These are phyloP conservation scores for Dicycla oo DNA, from an alignment of 2,888 invertebrate species.

Conservation along the genomic window DNA sequence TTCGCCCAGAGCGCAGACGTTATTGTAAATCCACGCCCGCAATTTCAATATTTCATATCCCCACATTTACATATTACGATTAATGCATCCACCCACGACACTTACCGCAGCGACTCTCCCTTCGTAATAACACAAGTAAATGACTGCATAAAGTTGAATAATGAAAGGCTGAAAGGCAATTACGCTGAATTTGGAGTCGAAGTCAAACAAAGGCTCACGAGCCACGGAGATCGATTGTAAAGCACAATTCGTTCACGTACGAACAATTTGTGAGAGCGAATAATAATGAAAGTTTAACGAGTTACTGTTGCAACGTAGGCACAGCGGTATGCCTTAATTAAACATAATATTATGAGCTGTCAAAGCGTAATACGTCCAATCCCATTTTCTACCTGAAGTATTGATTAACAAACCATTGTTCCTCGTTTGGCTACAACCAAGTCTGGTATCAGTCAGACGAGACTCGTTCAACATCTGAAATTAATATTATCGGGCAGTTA, in stretches of 20 bases:
- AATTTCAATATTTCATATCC: slow-evolving; percentile 88
- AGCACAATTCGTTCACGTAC: slow-evolving; percentile 88
- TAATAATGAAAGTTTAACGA: slow-evolving; percentile 90
- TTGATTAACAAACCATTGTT: slow-evolving; percentile 74
- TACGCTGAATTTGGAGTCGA: slow-evolving; percentile 89
- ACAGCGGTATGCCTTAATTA: slow-evolving; percentile 81
- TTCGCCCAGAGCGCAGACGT: slow-evolving; percentile 70
- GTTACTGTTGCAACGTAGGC: slow-evolving; percentile 80
- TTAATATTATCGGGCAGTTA: slow-evolving; percentile 72
- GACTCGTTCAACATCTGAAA: slow-evolving; percentile 72
- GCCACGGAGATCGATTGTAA: slow-evolving; percentile 87
- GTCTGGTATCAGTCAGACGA: slow-evolving; percentile 71
- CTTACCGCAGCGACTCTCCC: slow-evolving; percentile 86
- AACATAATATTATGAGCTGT: slow-evolving; percentile 83
- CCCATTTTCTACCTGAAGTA: slow-evolving; percentile 71
- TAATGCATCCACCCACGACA: slow-evolving; percentile 90
- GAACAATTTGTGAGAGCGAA: slow-evolving; percentile 87
- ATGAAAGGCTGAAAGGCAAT: slow-evolving; percentile 90
- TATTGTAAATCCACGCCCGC: slow-evolving; percentile 80
- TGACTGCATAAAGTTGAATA: slow-evolving; percentile 90
- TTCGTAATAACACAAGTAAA: slow-evolving; percentile 89
- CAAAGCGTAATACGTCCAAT: slow-evolving; percentile 74
- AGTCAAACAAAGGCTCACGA: slow-evolving; percentile 89
- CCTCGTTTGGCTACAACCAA: slow-evolving; percentile 71
- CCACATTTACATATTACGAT: slow-evolving; percentile 89